Evolutionary conservation across 2,797 vertebrate genomes (phyloP).

Genomic region (Phylloscopus collybita): DNA sequence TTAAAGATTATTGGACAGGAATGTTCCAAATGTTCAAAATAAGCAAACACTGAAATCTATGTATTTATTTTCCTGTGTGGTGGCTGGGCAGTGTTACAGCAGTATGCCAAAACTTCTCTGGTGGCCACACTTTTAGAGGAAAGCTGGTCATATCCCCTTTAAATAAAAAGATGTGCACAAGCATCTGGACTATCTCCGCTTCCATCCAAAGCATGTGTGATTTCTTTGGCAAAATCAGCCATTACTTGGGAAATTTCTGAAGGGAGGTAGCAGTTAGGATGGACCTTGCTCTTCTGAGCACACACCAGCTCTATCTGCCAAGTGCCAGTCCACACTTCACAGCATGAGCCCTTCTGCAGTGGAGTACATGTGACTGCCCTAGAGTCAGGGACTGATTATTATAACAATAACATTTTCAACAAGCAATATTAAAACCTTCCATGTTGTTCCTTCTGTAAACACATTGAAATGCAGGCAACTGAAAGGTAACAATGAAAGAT

Average conservation of each 20-base stretch:
- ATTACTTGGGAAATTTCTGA: background rate
- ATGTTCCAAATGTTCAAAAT: background rate
- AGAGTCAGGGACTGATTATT: background rate
- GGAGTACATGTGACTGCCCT: background rate
- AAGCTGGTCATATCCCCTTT: background rate
- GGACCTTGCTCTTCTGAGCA: background rate
- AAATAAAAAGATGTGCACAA: background rate
- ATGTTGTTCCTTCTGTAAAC: background rate
- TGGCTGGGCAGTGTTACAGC: background rate
- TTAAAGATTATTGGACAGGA: background rate
- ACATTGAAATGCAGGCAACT: background rate
- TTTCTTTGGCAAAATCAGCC: background rate
- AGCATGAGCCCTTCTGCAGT: background rate
- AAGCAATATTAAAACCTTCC: background rate
- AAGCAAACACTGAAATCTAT: background rate
- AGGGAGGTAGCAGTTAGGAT: background rate
- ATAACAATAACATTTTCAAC: background rate
- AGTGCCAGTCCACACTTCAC: background rate
- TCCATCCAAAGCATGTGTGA: background rate
- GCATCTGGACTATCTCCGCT: background rate
- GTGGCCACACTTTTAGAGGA: background rate
- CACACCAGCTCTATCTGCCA: fast-evolving
- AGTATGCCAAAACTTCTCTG: background rate
- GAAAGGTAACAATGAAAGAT: background rate
- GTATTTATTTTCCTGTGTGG: background rate